Base-by-base conservation (phyloP, 2,797 vertebrate genomes). In the Clangula hyemalis region DNA sequence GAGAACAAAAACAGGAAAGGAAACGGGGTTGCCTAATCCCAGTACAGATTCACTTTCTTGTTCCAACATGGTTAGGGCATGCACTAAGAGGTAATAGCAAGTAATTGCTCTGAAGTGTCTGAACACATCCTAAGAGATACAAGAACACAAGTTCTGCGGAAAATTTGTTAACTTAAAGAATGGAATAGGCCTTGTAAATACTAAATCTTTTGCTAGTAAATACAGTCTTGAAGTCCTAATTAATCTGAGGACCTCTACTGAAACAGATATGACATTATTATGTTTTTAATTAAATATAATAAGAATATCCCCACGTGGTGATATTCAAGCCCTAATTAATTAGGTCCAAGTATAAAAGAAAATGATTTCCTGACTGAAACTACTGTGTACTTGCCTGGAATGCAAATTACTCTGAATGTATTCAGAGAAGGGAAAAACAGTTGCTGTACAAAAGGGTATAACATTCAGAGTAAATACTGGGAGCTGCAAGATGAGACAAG, bases 401-500 rank as follows among this genome's bases (percentile, higher is more conserved):
- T 25, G 36, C 18, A 47, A 58, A 77, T 77, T 38, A 85, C 58
- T 47, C 79, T 65, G 65, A 77, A 24, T 11, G 13, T 60, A 69
- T 19, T 82, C 60, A 82, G 69, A 89, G 61, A 91, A 77, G 15
- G 43, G 11, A 91, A 83, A 64, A 90, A 43, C 15, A 76, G 25
- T 38, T 43, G 24, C 68, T 87, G 58, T 2, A 79, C 51, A 79
- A 87, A 79, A 70, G 65, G 6, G 19, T 72, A 27, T 60, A 85
- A 79, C 13, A 58, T 10, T 66, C 54, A 76, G 73, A 75, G 36
- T 71, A 90, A 94, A 82, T 92, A 93, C 1, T 77, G 51, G 73
- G 74, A 93, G 58, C 72, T 89, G 66, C 94, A 94, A 69, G 93
- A 93, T 75, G 71, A 90, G 82, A 90, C 89, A 77, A 83, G 90